A percentile compares a stretch with the other conserved stretches of the same genome.
Conservation (phyloP, 2,888 invertebrate genomes). For the Cepaea hortensis region DNA sequence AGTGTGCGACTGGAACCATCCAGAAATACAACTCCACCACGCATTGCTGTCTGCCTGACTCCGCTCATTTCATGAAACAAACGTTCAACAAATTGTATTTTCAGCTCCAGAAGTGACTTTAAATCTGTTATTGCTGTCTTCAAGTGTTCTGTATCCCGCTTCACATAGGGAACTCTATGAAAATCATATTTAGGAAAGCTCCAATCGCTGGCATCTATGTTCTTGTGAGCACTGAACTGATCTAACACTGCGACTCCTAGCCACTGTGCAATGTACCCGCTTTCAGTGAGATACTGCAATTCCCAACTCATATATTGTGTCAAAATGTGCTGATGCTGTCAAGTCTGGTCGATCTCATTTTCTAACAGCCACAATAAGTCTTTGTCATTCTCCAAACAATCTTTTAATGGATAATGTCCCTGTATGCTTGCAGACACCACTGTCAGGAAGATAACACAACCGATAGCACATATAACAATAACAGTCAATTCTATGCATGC, state of each 20-base stretch:
- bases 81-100: background rate
- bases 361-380: background rate
- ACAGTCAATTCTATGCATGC: too few relatives aligned
- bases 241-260: background rate
- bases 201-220: background rate
- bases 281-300: background rate
- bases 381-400: background rate
- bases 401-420: background rate
- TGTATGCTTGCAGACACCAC: background rate
- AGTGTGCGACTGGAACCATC: background rate
- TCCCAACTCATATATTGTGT: background rate
- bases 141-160: too few relatives aligned
- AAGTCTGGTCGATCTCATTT: background rate
- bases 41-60: background rate
- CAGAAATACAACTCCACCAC: background rate
- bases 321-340: background rate
- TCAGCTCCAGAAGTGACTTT: background rate
- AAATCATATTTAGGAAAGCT: background rate
- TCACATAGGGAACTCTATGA: background rate
- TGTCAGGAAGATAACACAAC: background rate
- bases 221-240: background rate
- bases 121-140: background rate
- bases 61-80: slow-evolving; percentile 4
- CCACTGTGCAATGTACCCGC: too few relatives aligned
- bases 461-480: too few relatives aligned